Percentiles rank a stretch among this genome's conserved stretches.
phyloP scores from a whole-genome alignment of 2,113 vertebrate genomes.

The Tenebrosternarchus preto region DNA sequence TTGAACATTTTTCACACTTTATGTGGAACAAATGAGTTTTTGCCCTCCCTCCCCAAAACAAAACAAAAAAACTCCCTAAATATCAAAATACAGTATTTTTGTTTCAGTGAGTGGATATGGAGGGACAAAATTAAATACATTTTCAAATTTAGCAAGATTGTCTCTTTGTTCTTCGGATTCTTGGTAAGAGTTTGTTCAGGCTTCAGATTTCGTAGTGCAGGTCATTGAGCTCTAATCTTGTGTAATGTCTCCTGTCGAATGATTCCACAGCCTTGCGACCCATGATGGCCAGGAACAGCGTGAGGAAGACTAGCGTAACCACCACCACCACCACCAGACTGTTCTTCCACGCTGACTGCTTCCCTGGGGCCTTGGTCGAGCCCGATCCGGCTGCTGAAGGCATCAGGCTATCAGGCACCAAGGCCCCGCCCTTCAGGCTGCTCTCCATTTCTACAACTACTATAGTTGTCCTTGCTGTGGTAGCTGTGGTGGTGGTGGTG shows the following conservation, averaged over 20 bases:
- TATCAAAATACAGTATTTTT: slow-evolving; percentile 38
- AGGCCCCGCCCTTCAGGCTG: slow-evolving; percentile 53
- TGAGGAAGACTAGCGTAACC: slow-evolving; percentile 65
- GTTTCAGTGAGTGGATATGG: slow-evolving; percentile 11
- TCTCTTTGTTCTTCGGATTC: slow-evolving; percentile 6
- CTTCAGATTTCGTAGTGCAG: slow-evolving; percentile 76
- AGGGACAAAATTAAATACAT: slow-evolving; percentile 8
- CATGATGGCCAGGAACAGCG: slow-evolving; percentile 64
- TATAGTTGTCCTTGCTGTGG: slow-evolving; percentile 37
- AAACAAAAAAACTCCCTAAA: slow-evolving; percentile 17
- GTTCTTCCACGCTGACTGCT: slow-evolving; percentile 60
- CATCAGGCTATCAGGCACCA: slow-evolving; percentile 26
- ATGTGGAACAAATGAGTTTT: slow-evolving; percentile 11
- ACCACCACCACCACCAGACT: slow-evolving; percentile 71
- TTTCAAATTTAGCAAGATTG: slow-evolving; percentile 17
- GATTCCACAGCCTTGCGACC: slow-evolving; percentile 77
- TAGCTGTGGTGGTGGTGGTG: slow-evolving; percentile 25
- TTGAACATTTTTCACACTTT: background rate
- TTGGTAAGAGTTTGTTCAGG: background rate
- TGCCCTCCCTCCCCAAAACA: background rate
- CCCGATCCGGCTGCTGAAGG: background rate
- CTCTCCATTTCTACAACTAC: slow-evolving; percentile 42
- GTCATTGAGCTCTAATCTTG: slow-evolving; percentile 78
- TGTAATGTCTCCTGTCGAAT: slow-evolving; percentile 78
- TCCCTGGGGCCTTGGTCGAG: slow-evolving; percentile 31